A percentile compares a stretch with the other conserved stretches of the same genome.
phyloP scores from a whole-genome alignment of 37 sponge, comb jelly and placozoan species.

The Diacarnus erythraeanus region DNA sequence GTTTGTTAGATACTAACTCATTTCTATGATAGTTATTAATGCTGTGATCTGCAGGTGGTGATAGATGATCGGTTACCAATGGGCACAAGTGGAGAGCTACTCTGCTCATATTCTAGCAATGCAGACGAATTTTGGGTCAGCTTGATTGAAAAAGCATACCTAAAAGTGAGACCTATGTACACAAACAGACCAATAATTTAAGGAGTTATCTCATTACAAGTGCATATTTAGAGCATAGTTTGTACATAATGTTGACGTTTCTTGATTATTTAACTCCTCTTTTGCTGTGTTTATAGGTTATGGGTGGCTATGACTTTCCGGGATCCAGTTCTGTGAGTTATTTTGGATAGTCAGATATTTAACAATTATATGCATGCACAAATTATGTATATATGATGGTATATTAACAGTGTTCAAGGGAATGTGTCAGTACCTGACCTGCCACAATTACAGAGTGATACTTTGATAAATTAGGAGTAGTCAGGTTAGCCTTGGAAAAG shows the following conservation, averaged over 20 bases:
- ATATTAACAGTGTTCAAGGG: too few relatives aligned
- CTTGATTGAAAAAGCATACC: constrained; percentile 97
- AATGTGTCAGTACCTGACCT: too few relatives aligned
- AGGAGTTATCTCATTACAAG: too few relatives aligned
- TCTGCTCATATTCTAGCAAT: constrained; percentile 92
- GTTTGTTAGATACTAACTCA: too few relatives aligned
- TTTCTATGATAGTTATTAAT: too few relatives aligned
- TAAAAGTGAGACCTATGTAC: constrained; percentile 71
- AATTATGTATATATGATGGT: too few relatives aligned
- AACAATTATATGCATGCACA: too few relatives aligned
- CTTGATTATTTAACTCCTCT: not conserved
- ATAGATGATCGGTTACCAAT: constrained; percentile 96
- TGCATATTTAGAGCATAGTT: too few relatives aligned
- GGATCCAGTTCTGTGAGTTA: constrained; percentile 92
- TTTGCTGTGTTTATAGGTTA: constrained; percentile 66
- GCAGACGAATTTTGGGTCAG: constrained; percentile 96
- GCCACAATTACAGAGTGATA: too few relatives aligned
- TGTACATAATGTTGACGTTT: not conserved
- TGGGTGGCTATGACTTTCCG: constrained; percentile 99
- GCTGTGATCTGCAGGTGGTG: constrained; percentile 74
- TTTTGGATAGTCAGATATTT: not conserved
- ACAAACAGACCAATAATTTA: too few relatives aligned
- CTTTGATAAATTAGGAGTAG: too few relatives aligned
- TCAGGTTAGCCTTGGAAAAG: too few relatives aligned
- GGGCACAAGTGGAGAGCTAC: constrained; percentile 66